Conservation (phyloP, 1,140 invertebrate species). For the Drosophila nebulosa region DNA sequence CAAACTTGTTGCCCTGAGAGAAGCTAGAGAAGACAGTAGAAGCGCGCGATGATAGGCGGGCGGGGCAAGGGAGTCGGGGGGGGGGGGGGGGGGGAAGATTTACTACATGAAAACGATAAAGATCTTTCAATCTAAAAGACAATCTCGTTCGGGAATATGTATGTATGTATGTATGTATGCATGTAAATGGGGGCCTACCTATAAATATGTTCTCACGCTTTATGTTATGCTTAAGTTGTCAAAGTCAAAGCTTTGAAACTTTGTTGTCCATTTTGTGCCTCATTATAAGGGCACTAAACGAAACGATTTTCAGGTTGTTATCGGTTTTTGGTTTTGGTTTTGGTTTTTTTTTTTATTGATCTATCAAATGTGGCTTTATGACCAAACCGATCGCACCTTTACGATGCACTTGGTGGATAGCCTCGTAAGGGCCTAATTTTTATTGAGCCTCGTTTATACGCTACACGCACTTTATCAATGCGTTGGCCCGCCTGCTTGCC, state of each 20-base stretch:
- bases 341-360: constrained; percentile 1
- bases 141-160: not conserved
- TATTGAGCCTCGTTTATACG: constrained; percentile 39
- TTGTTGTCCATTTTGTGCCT: constrained; percentile 52
- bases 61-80: not conserved
- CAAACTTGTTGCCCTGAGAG: constrained; percentile 24
- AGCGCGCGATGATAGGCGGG: not conserved
- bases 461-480: constrained; percentile 21
- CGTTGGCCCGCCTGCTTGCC: too few relatives aligned
- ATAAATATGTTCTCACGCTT: constrained; percentile 51
- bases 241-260: constrained; percentile 34
- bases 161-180: too few relatives aligned
- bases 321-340: constrained; percentile 12
- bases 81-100: constrained; percentile 22
- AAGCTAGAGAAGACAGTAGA: not conserved
- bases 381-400: constrained; percentile 32
- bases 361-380: constrained; percentile 6
- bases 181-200: constrained; percentile 14
- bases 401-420: constrained; percentile 18
- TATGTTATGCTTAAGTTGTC: constrained; percentile 54
- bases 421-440: constrained; percentile 30
- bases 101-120: constrained; percentile 33
- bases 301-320: not conserved
- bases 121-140: constrained; percentile 29
- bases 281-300: constrained; percentile 52